A percentile compares a stretch with the other conserved stretches of the same genome.
Evolutionary conservation across 2,888 invertebrate species (phyloP).

Genomic region (Notocelia uddmanniana): DNA sequence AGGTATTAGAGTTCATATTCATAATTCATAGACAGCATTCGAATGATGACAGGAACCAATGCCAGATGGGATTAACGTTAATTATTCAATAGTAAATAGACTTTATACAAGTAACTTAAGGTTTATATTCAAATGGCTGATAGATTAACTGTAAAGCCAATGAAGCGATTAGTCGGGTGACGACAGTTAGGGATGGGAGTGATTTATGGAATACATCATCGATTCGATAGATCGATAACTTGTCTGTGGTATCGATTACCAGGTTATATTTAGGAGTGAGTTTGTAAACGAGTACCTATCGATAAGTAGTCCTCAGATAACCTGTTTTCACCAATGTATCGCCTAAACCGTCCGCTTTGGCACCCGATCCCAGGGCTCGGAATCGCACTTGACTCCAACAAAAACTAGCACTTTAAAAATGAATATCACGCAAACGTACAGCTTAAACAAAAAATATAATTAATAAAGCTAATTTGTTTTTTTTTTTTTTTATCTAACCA

Average conservation of each 20-base stretch:
- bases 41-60: conserved; percentile 5
- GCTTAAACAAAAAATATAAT: too few species aligned
- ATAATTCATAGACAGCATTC: neutral
- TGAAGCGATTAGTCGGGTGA: conserved; percentile 44
- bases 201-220: conserved; percentile 22
- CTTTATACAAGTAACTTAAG: neutral
- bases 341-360: too few species aligned
- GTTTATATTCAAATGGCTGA: conserved; percentile 4
- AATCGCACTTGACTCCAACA: too few species aligned
- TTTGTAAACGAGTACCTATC: neutral
- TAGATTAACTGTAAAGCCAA: conserved; percentile 36
- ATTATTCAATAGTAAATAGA: conserved; percentile 3
- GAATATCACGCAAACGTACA: too few species aligned
- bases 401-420: too few species aligned
- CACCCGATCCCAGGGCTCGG: too few species aligned
- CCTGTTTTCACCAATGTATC: too few species aligned
- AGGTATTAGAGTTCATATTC: neutral
- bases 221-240: conserved; percentile 38
- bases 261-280: neutral
- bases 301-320: neutral
- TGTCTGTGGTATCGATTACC: conserved; percentile 4
- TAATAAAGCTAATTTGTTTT: too few species aligned
- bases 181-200: conserved; percentile 35
- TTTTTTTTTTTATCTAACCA: too few species aligned
- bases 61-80: conserved; percentile 1